A percentile compares a stretch with the other conserved stretches of the same genome.
These are phyloP conservation scores for Chamaetylas fuelleborni DNA, from an alignment of 2,113 vertebrate genomes.

Conservation along the genomic window DNA sequence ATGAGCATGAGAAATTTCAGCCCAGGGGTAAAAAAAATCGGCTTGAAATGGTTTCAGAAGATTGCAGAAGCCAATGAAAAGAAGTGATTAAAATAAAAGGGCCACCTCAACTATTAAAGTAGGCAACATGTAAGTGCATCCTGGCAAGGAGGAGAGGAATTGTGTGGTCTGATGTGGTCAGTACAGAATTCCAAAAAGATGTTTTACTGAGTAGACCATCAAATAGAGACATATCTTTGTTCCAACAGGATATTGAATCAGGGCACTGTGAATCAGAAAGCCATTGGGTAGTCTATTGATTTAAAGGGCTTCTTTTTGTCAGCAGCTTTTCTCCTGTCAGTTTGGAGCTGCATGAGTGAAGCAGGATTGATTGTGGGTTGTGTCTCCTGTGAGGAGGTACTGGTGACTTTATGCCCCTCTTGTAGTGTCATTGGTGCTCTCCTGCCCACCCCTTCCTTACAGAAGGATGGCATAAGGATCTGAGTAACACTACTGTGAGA, in stretches of 20 bases:
- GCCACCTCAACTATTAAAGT: conserved; percentile 1
- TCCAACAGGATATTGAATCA: background rate
- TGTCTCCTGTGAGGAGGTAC: background rate
- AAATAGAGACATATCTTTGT: background rate
- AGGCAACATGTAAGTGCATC: background rate
- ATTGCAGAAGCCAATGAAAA: conserved; percentile 21
- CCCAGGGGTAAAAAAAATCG: background rate
- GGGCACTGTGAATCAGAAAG: background rate
- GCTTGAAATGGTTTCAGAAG: background rate
- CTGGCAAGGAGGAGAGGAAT: background rate
- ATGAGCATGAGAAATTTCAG: background rate
- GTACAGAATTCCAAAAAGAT: background rate
- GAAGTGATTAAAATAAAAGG: conserved; percentile 16
- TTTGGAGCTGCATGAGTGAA: background rate
- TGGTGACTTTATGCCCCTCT: background rate
- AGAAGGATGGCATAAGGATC: background rate
- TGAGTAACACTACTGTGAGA: background rate
- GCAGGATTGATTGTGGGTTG: background rate
- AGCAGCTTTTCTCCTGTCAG: background rate
- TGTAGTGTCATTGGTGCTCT: background rate
- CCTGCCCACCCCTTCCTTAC: background rate
- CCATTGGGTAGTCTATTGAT: background rate
- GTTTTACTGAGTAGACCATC: background rate
- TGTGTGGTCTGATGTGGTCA: background rate
- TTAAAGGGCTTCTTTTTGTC: background rate